Percentiles rank a stretch among this genome's conserved stretches.
Conservation (phyloP, 2,888 invertebrate genomes). For the Polyommatus icarus region DNA sequence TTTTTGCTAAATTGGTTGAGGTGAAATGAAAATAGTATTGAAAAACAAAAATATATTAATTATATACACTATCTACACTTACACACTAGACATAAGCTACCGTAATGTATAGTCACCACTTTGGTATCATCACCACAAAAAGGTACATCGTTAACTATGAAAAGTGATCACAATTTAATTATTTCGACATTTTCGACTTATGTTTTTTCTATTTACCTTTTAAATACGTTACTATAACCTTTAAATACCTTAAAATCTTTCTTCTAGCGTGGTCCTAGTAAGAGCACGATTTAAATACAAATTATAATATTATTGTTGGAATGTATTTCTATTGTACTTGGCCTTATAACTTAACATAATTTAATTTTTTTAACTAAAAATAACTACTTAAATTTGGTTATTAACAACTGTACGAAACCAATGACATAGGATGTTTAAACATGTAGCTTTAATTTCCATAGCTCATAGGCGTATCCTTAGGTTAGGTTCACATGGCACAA, state of each 20-base stretch:
- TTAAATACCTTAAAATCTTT: neutral
- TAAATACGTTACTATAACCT: too few relatives aligned
- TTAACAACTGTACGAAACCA: neutral
- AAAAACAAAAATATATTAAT: conserved; percentile 24
- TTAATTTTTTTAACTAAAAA: neutral
- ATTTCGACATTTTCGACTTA: too few relatives aligned
- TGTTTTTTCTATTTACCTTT: neutral
- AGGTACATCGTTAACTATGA: neutral
- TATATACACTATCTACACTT: conserved; percentile 29
- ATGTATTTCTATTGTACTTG: conserved; percentile 5
- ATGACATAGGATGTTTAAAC: neutral
- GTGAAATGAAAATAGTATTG: neutral
- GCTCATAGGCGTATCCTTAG: too few relatives aligned
- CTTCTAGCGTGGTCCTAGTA: neutral
- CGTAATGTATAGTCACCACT: conserved; percentile 5
- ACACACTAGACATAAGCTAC: neutral
- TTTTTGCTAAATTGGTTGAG: neutral
- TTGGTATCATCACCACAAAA: conserved; percentile 22
- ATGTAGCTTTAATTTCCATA: neutral
- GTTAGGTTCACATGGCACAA: too few relatives aligned
- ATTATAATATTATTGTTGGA: neutral
- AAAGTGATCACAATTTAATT: neutral
- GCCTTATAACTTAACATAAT: neutral
- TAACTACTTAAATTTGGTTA: neutral
- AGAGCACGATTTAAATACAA: neutral